Conservation (phyloP, 2,113 vertebrate species). For the Labrus mixtus region DNA sequence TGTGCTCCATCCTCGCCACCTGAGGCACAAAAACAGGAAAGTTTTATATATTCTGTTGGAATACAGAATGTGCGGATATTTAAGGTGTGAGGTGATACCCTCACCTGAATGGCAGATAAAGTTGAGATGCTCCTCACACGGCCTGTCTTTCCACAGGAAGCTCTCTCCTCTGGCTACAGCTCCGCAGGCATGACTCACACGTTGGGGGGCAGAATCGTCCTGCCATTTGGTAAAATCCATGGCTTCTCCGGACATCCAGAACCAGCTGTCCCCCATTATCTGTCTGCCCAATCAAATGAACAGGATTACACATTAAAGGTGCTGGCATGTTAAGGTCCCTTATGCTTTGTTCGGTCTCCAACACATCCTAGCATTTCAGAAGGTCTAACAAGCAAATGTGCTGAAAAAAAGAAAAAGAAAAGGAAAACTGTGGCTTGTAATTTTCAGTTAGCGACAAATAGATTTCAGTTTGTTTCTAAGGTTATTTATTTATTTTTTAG, state of each 20-base stretch:
- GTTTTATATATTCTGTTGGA: not conserved
- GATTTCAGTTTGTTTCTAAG: no score
- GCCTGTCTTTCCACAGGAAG: conserved; percentile 15
- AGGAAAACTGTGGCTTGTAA: no score
- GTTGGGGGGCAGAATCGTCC: accelerated
- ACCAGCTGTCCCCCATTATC: not conserved
- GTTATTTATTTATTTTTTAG: no score
- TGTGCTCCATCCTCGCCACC: not conserved
- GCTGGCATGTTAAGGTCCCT: no score
- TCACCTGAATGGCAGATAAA: conserved; percentile 56
- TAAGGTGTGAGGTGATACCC: not conserved
- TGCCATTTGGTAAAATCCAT: conserved; percentile 29
- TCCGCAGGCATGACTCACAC: conserved; percentile 14
- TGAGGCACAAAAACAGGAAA: not conserved
- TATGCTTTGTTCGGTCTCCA: no score
- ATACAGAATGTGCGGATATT: not conserved
- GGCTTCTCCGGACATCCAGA: conserved; percentile 50
- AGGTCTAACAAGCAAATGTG: no score
- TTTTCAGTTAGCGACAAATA: no score
- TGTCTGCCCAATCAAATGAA: not conserved
- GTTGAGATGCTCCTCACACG: conserved; percentile 13
- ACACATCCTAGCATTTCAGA: no score
- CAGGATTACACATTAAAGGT: no score
- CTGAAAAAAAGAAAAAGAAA: no score
- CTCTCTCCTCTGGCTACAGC: not conserved